Evolutionary conservation across 2,888 invertebrate species (phyloP), one percentile per base, ranked within the genome.

Genomic region (Argyra leucocephala): DNA sequence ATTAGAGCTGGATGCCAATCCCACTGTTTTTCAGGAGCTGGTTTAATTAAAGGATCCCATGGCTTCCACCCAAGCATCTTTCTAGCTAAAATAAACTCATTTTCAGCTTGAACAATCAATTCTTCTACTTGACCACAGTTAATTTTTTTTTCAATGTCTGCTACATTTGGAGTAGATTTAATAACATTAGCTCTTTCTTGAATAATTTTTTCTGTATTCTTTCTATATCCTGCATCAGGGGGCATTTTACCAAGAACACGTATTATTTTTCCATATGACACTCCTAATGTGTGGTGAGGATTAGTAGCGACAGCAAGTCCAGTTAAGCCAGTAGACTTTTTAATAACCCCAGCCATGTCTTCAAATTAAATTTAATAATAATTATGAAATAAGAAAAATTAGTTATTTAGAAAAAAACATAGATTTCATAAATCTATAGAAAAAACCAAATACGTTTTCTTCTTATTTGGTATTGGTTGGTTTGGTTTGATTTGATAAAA

Each of bases 51-150:
- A 0, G 91, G 88, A 75, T 97, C 96, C 98, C 98, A 99, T 0
- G 96, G 89, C 76, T 92, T 94, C 91, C 93, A 95, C 63, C 85
- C 86, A 21, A 91, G 74, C 90, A 98, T 93, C 78, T 93, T 92
- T 67, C 95, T 85, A 7, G 92, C 89, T 69, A 97, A 81, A 62
- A 86, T 80, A 60, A 98, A 80, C 81, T 99, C 98, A 77, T 93
- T 91, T 80, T 95, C 91, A 21, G 97, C 98, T 81, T 97, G 96
- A 6, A 92, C 76, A 71, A 97, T 91, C 24, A 97, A 80, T 80
- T 97, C 96, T 79, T 96, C 96, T 15, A 90, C 86, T 82, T 94
- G 93, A 0, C 93, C 93, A 74, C 89, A 88, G 68, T 89, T 89
- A 66, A 98, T 91, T 76, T 89, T 87, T 67, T 85, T 81, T 78